Evolutionary conservation across 2,797 vertebrate genomes (phyloP).

Genomic region (Lemur catta): DNA sequence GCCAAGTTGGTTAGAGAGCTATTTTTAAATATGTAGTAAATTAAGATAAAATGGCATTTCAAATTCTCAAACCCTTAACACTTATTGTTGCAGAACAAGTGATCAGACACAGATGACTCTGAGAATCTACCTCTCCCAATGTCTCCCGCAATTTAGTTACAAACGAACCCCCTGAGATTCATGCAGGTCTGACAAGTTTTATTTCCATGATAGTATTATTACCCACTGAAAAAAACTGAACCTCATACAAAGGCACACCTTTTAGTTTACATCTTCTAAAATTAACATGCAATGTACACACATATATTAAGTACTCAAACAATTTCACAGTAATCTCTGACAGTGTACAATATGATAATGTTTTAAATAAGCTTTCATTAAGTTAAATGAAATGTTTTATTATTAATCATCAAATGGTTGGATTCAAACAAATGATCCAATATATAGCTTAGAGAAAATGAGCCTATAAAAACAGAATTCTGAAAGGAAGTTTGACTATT

Average conservation of each 20-base stretch:
- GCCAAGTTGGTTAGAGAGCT: not conserved
- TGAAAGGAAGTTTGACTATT: not conserved
- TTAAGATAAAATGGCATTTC: slow-evolving; percentile 23
- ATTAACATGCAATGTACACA: not conserved
- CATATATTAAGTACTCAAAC: not conserved
- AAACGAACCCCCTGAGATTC: not conserved
- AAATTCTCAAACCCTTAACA: not conserved
- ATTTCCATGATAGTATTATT: not conserved
- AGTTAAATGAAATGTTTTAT: not conserved
- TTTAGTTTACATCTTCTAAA: slow-evolving; percentile 31
- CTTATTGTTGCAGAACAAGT: not conserved
- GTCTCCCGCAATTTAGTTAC: not conserved
- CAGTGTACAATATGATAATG: not conserved
- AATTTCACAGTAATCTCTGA: not conserved
- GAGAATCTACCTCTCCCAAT: not conserved
- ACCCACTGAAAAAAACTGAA: not conserved
- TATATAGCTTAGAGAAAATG: not conserved
- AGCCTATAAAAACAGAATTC: not conserved
- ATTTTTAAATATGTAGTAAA: slow-evolving; percentile 28
- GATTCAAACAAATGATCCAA: not conserved
- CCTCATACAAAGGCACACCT: not conserved
- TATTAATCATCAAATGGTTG: not conserved
- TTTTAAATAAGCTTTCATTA: slow-evolving; percentile 2
- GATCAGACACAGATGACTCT: not conserved
- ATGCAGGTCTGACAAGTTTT: not conserved